Percentiles rank a stretch among this genome's conserved stretches.
These are phyloP conservation scores for Hydropsyche tenuis DNA, from an alignment of 1,140 invertebrate species.

Conservation along the genomic window DNA sequence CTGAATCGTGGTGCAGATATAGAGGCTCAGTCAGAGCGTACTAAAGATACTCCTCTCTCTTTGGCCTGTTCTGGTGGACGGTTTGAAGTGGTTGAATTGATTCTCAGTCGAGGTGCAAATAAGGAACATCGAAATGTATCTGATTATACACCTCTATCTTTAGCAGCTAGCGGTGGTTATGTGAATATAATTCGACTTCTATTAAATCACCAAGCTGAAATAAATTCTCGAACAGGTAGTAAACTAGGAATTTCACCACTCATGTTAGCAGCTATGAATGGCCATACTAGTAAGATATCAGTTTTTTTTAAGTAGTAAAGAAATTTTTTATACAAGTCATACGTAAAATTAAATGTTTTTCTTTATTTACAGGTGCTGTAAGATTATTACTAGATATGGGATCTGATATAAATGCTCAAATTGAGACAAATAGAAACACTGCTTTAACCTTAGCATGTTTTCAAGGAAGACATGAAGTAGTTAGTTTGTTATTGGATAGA, in stretches of 20 bases:
- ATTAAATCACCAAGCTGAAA: slow-evolving; percentile 90
- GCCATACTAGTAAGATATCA: slow-evolving; percentile 73
- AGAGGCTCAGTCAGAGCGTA: slow-evolving; percentile 97
- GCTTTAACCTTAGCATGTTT: slow-evolving; percentile 98
- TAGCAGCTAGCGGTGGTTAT: slow-evolving; percentile 98
- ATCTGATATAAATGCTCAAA: slow-evolving; percentile 99
- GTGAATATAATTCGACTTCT: slow-evolving; percentile 98
- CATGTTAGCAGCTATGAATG: slow-evolving; percentile 99
- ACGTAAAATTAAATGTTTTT: slow-evolving; percentile 40
- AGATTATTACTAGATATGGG: slow-evolving; percentile 95
- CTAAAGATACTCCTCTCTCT: slow-evolving; percentile 97
- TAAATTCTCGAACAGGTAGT: slow-evolving; percentile 96
- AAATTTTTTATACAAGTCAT: not conserved
- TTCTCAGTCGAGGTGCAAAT: slow-evolving; percentile 88
- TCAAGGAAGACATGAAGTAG: slow-evolving; percentile 98
- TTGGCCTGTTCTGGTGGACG: slow-evolving; percentile 96
- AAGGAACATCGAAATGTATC: slow-evolving; percentile 99
- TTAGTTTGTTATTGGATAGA: slow-evolving; percentile 91
- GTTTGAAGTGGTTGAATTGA: slow-evolving; percentile 95
- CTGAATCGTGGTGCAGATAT: slow-evolving; percentile 93
- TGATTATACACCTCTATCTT: slow-evolving; percentile 97
- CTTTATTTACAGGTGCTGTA: slow-evolving; percentile 69
- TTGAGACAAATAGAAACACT: slow-evolving; percentile 99
- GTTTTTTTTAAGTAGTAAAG: slow-evolving; percentile 40
- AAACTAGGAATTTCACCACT: slow-evolving; percentile 98